phyloP scores from a whole-genome alignment of 1,140 invertebrate genomes.

The Lutraria rhynchaena region DNA sequence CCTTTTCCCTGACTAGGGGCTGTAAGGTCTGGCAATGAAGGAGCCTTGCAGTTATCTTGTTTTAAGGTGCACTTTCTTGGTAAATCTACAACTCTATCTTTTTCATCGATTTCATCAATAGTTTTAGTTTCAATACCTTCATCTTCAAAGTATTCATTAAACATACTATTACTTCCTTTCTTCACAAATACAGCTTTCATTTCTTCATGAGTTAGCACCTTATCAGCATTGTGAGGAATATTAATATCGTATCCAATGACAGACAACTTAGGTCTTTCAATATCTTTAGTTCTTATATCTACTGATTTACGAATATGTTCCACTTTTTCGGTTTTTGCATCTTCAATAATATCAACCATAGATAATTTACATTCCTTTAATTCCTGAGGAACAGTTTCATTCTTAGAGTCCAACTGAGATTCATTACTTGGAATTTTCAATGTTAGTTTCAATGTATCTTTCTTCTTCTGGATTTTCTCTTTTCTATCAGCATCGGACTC shows the following conservation, averaged over 20 bases:
- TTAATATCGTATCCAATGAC: constrained; percentile 36
- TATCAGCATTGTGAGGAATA: constrained; percentile 21
- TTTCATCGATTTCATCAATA: constrained; percentile 70
- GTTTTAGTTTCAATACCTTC: constrained; percentile 70
- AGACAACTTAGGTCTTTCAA: constrained; percentile 12
- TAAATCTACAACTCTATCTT: constrained; percentile 62
- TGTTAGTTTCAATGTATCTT: constrained; percentile 32
- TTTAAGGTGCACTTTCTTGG: neutral
- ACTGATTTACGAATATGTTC: constrained; percentile 56
- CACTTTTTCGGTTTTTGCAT: constrained; percentile 63
- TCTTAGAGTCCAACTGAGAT: constrained; percentile 2
- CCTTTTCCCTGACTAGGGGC: constrained; percentile 28
- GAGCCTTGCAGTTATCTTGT: constrained; percentile 35
- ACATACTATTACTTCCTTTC: constrained; percentile 75
- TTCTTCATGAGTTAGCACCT: constrained; percentile 55
- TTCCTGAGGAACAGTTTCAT: neutral
- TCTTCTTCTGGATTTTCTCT: constrained; percentile 9
- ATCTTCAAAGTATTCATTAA: constrained; percentile 78
- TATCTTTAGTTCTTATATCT: constrained; percentile 9
- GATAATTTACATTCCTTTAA: constrained; percentile 64
- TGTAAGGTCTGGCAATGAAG: constrained; percentile 24
- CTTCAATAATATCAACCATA: constrained; percentile 62
- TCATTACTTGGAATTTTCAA: constrained; percentile 28
- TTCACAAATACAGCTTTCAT: constrained; percentile 64
- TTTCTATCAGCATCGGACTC: neutral